Evolutionary conservation across 2,888 invertebrate species (phyloP).

Genomic region (Uropetala carovei): DNA sequence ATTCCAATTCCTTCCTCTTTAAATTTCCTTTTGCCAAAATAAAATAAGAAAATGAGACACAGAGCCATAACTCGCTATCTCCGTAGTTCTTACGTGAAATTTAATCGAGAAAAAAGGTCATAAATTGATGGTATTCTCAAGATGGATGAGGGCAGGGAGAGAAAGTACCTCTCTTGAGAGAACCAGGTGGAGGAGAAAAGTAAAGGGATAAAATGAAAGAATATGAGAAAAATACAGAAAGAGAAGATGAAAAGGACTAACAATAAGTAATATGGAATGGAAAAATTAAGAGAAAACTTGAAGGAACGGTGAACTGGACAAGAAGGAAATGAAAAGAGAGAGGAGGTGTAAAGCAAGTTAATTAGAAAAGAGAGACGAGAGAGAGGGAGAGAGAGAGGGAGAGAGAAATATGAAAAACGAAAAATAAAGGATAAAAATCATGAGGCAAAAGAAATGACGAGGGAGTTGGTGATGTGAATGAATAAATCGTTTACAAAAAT

Average conservation of each 20-base stretch:
- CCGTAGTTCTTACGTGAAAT: not conserved
- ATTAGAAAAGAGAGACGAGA: not conserved
- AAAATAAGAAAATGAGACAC: not conserved
- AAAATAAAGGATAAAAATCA: too few relatives aligned
- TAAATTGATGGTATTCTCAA: not conserved
- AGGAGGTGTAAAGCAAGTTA: not conserved
- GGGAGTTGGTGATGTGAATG: too few relatives aligned
- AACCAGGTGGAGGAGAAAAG: not conserved
- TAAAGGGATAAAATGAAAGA: not conserved
- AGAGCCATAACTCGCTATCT: not conserved
- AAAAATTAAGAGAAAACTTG: not conserved
- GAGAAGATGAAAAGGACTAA: not conserved
- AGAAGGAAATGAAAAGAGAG: not conserved
- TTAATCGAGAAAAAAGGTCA: not conserved
- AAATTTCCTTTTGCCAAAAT: not conserved
- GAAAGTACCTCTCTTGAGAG: not conserved
- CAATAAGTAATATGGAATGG: not conserved
- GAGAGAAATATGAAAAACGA: not conserved
- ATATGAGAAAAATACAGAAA: not conserved
- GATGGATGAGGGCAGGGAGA: not conserved
- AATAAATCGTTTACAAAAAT: too few relatives aligned
- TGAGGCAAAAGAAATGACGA: too few relatives aligned
- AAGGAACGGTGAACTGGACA: not conserved
- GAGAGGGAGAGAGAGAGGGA: not conserved
- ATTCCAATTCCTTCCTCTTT: not conserved